Conservation (phyloP, 2,113 vertebrate species). For the Siniperca knerii region DNA sequence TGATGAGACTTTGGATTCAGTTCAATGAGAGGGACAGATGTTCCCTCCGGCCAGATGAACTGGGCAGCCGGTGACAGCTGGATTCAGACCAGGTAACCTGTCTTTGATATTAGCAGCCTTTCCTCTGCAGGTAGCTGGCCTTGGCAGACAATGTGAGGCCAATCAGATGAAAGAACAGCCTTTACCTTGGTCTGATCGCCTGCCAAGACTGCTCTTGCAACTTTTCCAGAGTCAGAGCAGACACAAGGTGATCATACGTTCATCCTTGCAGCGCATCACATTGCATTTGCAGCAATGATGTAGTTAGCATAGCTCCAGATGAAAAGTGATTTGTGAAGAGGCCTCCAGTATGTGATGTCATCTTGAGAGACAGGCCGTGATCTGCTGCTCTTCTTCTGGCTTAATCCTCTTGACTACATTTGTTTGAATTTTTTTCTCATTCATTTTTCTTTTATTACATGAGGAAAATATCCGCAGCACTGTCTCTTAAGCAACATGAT, state of each 20-base stretch:
- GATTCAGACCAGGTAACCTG: constrained; percentile 49
- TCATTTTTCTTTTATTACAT: constrained; percentile 41
- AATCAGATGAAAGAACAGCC: constrained; percentile 41
- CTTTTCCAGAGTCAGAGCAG: constrained; percentile 45
- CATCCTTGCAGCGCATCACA: constrained; percentile 6
- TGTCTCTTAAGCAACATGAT: constrained; percentile 56
- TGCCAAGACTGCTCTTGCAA: constrained; percentile 58
- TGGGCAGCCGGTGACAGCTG: constrained; percentile 57
- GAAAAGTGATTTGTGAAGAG: constrained; percentile 49
- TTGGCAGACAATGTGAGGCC: constrained; percentile 53
- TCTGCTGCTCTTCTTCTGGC: constrained; percentile 33
- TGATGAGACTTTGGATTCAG: constrained; percentile 66
- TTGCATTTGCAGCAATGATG: constrained; percentile 28
- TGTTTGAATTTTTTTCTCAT: constrained; percentile 27
- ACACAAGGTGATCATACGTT: constrained; percentile 29
- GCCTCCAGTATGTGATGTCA: constrained; percentile 35
- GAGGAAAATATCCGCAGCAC: constrained; percentile 36
- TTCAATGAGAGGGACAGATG: constrained; percentile 71
- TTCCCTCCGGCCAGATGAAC: constrained; percentile 61
- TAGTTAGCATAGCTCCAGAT: constrained; percentile 33
- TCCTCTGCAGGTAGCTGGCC: constrained; percentile 56
- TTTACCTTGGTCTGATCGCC: constrained; percentile 58
- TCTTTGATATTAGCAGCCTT: constrained; percentile 72
- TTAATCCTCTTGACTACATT: constrained; percentile 31
- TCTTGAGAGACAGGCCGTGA: constrained; percentile 14